Conservation (phyloP, 2,888 invertebrate species). For the Apodemia mormo region DNA sequence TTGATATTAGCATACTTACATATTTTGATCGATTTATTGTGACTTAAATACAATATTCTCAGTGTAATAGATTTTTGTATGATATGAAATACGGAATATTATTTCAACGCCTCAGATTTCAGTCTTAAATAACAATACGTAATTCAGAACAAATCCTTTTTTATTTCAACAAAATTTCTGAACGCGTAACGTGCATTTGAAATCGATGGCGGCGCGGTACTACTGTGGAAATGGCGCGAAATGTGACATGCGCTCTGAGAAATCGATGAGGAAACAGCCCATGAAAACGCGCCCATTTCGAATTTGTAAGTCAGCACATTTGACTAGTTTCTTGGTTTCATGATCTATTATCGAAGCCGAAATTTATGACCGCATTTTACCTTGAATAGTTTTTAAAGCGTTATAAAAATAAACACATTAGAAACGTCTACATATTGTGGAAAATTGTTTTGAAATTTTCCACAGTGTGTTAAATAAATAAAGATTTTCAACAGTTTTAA, state of each 20-base stretch:
- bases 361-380: constrained; percentile 9
- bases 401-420: neutral
- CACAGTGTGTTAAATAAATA: too few relatives aligned
- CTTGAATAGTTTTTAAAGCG: neutral
- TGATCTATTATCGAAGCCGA: constrained; percentile 22
- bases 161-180: constrained; percentile 37
- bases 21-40: neutral
- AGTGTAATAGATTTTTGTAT: neutral
- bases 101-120: constrained; percentile 18
- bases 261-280: constrained; percentile 66
- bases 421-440: neutral
- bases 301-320: constrained; percentile 38
- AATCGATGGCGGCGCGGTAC: constrained; percentile 49
- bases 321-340: constrained; percentile 27
- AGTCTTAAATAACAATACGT: constrained; percentile 27
- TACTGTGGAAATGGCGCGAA: constrained; percentile 55
- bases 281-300: constrained; percentile 45
- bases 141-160: constrained; percentile 33
- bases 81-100: neutral
- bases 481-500: too few relatives aligned
- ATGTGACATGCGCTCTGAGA: constrained; percentile 73
- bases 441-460: neutral
- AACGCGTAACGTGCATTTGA: constrained; percentile 38
- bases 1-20: constrained; percentile 16
- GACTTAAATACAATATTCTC: neutral